Evolutionary conservation across 2,888 invertebrate genomes (phyloP).

Genomic region (Chloromyia formosa): DNA sequence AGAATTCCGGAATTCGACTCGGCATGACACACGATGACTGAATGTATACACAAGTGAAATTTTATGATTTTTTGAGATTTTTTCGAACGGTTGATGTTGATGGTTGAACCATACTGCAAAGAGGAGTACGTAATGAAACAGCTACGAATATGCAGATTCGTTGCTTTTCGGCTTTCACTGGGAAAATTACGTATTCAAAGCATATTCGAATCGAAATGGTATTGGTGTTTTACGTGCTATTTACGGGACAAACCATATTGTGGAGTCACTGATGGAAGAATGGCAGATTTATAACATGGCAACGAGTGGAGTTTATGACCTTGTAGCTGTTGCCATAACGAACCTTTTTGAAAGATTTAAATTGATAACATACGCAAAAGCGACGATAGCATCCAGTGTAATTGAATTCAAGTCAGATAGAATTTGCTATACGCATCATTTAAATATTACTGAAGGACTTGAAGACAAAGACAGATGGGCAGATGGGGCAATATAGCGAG

Average conservation of each 20-base stretch:
- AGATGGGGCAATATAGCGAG: too few relatives aligned
- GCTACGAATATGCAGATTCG: slow-evolving; percentile 17
- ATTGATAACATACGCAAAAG: neutral
- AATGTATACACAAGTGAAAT: neutral
- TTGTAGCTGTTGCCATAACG: slow-evolving; percentile 20
- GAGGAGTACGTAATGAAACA: slow-evolving; percentile 5
- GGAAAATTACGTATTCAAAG: slow-evolving; percentile 22
- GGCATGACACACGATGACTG: neutral
- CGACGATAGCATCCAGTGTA: neutral
- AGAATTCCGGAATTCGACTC: neutral
- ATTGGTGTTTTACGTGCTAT: slow-evolving; percentile 26
- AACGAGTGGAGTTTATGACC: slow-evolving; percentile 35
- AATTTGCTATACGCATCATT: too few relatives aligned
- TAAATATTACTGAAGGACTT: too few relatives aligned
- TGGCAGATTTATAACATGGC: slow-evolving; percentile 22
- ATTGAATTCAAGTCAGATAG: too few relatives aligned
- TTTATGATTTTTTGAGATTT: slow-evolving; percentile 5
- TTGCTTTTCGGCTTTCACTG: neutral
- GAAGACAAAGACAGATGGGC: too few relatives aligned
- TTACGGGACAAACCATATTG: neutral
- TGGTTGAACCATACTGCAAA: neutral
- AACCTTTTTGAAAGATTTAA: slow-evolving; percentile 4
- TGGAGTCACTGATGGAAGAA: neutral
- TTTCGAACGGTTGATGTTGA: neutral
- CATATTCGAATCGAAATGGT: slow-evolving; percentile 3